phyloP scores from a whole-genome alignment of 2,113 vertebrate species.

The Leucopsar rothschildi region DNA sequence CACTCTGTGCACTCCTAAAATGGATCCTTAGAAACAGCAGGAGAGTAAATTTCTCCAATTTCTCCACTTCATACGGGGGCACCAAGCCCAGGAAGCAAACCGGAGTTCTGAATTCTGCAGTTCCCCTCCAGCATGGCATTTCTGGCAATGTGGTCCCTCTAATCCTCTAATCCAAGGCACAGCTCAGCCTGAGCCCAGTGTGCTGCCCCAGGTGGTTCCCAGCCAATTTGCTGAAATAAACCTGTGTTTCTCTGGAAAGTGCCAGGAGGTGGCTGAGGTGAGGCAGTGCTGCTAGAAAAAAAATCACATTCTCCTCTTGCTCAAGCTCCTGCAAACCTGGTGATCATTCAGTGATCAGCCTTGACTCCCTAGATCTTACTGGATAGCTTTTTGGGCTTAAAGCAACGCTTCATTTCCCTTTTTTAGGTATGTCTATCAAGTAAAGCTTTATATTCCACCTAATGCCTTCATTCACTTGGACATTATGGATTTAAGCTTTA shows the following conservation, averaged over 20 bases:
- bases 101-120: not conserved
- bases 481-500: not conserved
- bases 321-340: not conserved
- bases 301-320: not conserved
- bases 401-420: not conserved
- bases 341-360: not conserved
- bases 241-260: not conserved
- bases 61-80: not conserved
- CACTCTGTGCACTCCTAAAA: not conserved
- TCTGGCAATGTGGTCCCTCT: not conserved
- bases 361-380: not conserved
- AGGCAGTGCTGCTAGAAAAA: not conserved
- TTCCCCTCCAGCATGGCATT: not conserved
- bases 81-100: not conserved
- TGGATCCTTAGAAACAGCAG: not conserved
- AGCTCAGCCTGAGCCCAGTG: not conserved
- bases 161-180: not conserved
- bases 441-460: not conserved
- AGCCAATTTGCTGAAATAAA: not conserved
- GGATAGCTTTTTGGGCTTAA: not conserved
- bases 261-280: not conserved
- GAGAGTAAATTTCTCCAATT: not conserved
- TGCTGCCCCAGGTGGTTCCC: accelerated
- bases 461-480: not conserved
- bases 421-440: not conserved